Conservation (phyloP, 2,797 vertebrate genomes). For the Danio jaintianensis region DNA sequence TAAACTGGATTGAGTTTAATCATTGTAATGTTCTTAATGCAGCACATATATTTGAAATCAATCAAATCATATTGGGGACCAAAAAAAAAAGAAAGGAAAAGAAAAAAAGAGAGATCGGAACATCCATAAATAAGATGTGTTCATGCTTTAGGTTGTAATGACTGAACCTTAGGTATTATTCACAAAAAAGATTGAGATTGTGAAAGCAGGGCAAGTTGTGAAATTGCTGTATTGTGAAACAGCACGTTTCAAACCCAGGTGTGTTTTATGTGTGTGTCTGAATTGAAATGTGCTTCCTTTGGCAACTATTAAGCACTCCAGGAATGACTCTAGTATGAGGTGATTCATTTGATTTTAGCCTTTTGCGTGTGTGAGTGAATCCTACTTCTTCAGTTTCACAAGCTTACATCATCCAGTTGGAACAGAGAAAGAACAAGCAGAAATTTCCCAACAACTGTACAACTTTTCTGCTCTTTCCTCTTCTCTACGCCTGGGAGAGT, state of each 20-base stretch:
- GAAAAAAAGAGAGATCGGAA: no score
- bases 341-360: constrained; percentile 1
- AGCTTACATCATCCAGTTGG: constrained; percentile 47
- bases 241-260: background rate
- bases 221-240: background rate
- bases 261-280: background rate
- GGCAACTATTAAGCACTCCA: background rate
- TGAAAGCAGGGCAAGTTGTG: background rate
- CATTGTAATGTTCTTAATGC: no score
- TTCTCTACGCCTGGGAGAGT: background rate
- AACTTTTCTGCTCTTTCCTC: constrained; percentile 9
- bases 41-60: no score
- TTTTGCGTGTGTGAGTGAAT: background rate
- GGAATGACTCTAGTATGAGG: background rate
- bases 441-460: constrained; percentile 15
- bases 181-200: background rate
- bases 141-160: background rate
- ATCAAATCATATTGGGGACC: no score
- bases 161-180: background rate
- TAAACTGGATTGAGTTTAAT: no score
- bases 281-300: background rate
- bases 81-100: no score
- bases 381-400: constrained; percentile 24
- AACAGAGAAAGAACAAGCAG: constrained; percentile 35
- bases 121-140: no score